Evolutionary conservation across 2,113 vertebrate species (phyloP).

Genomic region (Cheilinus undulatus): DNA sequence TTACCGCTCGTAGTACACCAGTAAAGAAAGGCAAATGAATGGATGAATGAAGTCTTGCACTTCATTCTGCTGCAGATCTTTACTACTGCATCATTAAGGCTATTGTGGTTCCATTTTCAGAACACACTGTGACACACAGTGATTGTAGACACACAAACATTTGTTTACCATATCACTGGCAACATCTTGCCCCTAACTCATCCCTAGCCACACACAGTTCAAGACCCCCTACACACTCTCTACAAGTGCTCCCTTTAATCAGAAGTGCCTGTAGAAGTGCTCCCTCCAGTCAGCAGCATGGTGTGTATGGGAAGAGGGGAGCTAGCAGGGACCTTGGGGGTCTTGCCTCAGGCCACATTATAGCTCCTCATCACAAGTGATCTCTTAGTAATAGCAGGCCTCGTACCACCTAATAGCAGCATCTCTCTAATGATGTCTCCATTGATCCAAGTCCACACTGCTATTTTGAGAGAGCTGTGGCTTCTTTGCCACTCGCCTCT

Average conservation of each 20-base stretch:
- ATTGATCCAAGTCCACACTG: conserved; percentile 36
- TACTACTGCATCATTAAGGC: conserved; percentile 4
- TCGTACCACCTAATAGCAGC: conserved; percentile 46
- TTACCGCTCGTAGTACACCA: too few relatives aligned
- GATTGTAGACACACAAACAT: conserved; percentile 12
- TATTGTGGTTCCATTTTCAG: background rate
- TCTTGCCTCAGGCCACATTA: conserved; percentile 62
- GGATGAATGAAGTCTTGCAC: background rate
- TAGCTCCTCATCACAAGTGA: conserved; percentile 45
- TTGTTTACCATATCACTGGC: conserved; percentile 9
- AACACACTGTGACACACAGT: background rate
- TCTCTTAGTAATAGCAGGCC: conserved; percentile 58
- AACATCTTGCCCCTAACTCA: background rate
- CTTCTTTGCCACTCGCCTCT: conserved; percentile 12
- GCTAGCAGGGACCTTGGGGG: conserved; percentile 43
- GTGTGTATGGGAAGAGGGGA: too few relatives aligned
- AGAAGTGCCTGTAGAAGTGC: conserved; percentile 31
- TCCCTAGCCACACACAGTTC: background rate
- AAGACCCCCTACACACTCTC: conserved; percentile 5
- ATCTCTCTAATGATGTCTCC: conserved; percentile 60
- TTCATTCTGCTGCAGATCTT: background rate
- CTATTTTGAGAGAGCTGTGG: conserved; percentile 50
- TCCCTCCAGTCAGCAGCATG: conserved; percentile 40
- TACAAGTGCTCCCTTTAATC: conserved; percentile 46
- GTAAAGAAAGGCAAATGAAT: too few relatives aligned